Evolutionary conservation across 1,140 invertebrate genomes (phyloP), one percentile per base, ranked within the genome.

Genomic region (Cyclargus thomasi): DNA sequence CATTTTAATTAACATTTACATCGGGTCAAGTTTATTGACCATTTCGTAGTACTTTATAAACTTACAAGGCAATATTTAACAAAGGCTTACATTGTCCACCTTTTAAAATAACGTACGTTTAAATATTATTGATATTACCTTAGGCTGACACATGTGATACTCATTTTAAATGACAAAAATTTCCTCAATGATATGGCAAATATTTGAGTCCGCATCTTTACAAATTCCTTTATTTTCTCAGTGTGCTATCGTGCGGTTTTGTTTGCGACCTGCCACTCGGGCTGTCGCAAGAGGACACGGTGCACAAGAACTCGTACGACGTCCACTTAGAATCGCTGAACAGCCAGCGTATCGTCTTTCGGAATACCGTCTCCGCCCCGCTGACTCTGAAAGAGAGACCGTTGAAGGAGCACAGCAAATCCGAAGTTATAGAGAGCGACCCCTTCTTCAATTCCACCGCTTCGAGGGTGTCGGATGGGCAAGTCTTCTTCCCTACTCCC

Each of bases 401-500:
- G n/a, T 74, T 79, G 68, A 89, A 91, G 63, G 91, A 93, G 62
- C 83, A 92, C n/a, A 91, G 86, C 64, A 92, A 92, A 62, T 81
- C 91, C 17, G 83, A 92, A 68, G 90, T 90, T 29, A 76, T 94
- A 67, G 91, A 80, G 18, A 94, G 94, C 71, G 92, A 94, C 70
- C 91, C 91, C 6, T 86, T 90, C 67, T 94, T 92, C 69, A 91
- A 91, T 62, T 92, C 92, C 0, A 91, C 92, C 0, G 85, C 94
- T 10, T 88, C 93, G 3, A 92, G 90, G 74, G 70, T 94, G 16
- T 92, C 93, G 0, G 88, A 90, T 53, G 88, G 83, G 53, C 74
- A 80, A 55, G 88, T 93, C 63, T 95, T 92, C 77, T 95, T 95
- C 77, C 94, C 94, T 6, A 88, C 93, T 1, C 80, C 86, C 3